Evolutionary conservation across 2,113 vertebrate species (phyloP), one percentile per base, ranked within the genome.

Genomic region (Hypocryptadius cinnamomeus): DNA sequence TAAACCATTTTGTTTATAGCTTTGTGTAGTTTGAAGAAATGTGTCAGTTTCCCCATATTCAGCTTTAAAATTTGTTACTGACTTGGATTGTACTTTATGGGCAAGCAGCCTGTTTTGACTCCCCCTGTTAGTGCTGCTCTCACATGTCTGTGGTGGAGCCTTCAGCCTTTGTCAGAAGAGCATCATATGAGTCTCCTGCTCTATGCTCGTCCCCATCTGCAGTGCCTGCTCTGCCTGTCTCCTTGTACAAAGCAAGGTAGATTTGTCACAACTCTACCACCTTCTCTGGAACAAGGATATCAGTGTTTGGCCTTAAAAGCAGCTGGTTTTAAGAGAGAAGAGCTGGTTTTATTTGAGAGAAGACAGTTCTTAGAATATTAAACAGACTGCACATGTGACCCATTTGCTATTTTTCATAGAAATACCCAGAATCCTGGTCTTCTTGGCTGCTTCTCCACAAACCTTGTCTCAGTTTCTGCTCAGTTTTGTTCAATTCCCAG

Each of bases 321-420:
- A 13, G 60, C 31, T 31, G 35, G 39, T 71, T 39, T n/a, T n/a
- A n/a, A n/a, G n/a, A n/a, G n/a, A n/a, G n/a, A n/a, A n/a, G n/a
- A n/a, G n/a, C n/a, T n/a, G n/a, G n/a, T n/a, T 53, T 87, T 91
- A 28, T 79, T 79, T 83, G 39, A 54, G 68, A 59, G 37, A 68
- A 91, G 70, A 40, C 30, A 22, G 37, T 57, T 94, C 69, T 80
- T 84, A 53, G 79, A 93, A 70, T 81, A 90, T 86, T 64, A 47
- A 86, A 74, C 39, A 53, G 44, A 27, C 76, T 48, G 68, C 20
- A 48, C 72, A 71, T 83, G 90, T 90, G 79, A 91, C 31, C 48
- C 44, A 12, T 82, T 90, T 74, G 54, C 45, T 78, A 1, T 40
- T 89, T 93, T 79, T 79, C 56, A 39, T 15, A 51, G 60, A 47